Conservation (phyloP, 2,113 vertebrate genomes). For the Rattus rattus region DNA sequence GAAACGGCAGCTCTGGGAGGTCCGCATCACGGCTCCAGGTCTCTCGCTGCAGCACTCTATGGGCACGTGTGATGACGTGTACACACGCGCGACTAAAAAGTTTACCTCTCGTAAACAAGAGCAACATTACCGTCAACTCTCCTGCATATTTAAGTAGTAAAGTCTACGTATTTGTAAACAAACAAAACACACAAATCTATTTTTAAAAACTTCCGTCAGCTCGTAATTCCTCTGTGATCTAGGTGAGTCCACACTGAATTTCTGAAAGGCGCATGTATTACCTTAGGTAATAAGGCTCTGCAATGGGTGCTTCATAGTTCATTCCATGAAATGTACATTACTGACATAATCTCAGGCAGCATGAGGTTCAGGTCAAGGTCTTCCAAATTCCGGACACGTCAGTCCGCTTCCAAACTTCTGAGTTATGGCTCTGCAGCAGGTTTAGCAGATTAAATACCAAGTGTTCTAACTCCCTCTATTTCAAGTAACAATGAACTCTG, state of each 20-base stretch:
- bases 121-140: slow-evolving; percentile 53
- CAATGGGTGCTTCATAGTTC: slow-evolving; percentile 73
- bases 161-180: slow-evolving; percentile 80
- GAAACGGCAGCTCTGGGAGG: slow-evolving; percentile 29
- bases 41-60: slow-evolving; percentile 36
- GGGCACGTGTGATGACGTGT: not conserved
- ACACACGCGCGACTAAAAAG: slow-evolving; percentile 45
- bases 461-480: slow-evolving; percentile 68
- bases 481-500: slow-evolving; percentile 73
- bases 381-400: slow-evolving; percentile 69
- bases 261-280: slow-evolving; percentile 73
- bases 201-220: slow-evolving; percentile 46
- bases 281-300: slow-evolving; percentile 75
- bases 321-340: slow-evolving; percentile 76
- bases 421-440: slow-evolving; percentile 79
- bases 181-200: slow-evolving; percentile 77
- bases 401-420: slow-evolving; percentile 65
- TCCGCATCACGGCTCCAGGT: not conserved
- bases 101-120: slow-evolving; percentile 67
- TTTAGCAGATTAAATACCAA: slow-evolving; percentile 73
- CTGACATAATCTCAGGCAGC: slow-evolving; percentile 64
- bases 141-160: slow-evolving; percentile 70
- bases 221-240: slow-evolving; percentile 64
- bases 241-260: slow-evolving; percentile 65
- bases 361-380: slow-evolving; percentile 69